Evolutionary conservation across 2,113 vertebrate species (phyloP), one percentile per base, ranked within the genome.

Genomic region (Tyrannus savana): DNA sequence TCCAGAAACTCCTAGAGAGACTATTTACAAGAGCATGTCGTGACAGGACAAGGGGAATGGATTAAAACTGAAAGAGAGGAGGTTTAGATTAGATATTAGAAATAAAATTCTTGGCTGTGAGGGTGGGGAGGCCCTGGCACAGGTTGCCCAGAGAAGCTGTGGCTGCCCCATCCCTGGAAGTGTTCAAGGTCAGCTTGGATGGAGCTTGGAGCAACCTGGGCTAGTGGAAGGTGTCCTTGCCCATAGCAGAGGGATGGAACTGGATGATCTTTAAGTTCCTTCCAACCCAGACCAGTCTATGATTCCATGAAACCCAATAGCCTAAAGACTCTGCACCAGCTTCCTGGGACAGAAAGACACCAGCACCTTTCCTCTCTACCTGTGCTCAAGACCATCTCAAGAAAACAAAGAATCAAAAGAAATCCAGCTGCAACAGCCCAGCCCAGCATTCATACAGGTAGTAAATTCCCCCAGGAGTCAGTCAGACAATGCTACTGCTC

Each of bases 401-500:
- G 67, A n/a, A 94, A 93, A 92, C 52, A 93, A 93, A 90, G 50
- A 49, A 66, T 47, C 60, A 15, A 35, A 69, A 91, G 75, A 76
- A 93, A 94, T 42, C 30, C 52, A 88, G 79, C 82, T 69, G 90
- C 72, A 59, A 14, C 7, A 75, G 63, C 87, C 78, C 71, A 84
- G 74, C 58, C 72, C 89, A 50, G 49, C 23, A 84, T 74, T 66
- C 77, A n/a, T 77, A 69, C 88, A 97, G 93, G 85, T 95, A 84
- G 82, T 23, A 52, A 91, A 94, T 75, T 95, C 96, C 93, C 92
- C 33, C 52, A 19, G 93, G 95, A 94, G 44, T 59, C 56, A 25
- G 47, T 10, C 50, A 90, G 95, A 93, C 95, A 97, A 97, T 97
- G 72, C 75, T 67, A 6, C 39, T 58, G 91, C 94, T 96, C 95